Evolutionary conservation across 2,797 vertebrate genomes (phyloP).

Genomic region (Manis pentadactyla): DNA sequence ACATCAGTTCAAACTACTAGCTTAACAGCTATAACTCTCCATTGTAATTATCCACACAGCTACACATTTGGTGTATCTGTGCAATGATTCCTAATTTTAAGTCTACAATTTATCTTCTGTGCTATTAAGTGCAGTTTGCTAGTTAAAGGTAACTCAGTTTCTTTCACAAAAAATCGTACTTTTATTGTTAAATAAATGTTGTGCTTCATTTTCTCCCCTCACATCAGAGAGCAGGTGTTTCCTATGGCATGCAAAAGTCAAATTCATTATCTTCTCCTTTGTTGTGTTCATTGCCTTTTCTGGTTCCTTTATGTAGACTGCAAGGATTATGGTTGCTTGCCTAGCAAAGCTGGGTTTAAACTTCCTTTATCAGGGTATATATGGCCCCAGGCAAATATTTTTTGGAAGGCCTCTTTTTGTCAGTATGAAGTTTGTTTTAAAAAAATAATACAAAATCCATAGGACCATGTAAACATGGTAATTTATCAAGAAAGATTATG

Average conservation of each 20-base stretch:
- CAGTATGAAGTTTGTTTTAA: neutral
- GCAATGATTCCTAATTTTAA: slow-evolving; percentile 9
- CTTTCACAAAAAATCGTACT: neutral
- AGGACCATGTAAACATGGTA: neutral
- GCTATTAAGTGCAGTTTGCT: slow-evolving; percentile 51
- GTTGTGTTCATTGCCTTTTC: neutral
- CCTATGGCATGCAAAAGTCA: neutral
- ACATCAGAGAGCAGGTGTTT: neutral
- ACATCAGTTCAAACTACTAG: neutral
- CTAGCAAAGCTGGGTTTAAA: neutral
- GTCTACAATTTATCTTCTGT: slow-evolving; percentile 49
- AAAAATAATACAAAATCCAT: neutral
- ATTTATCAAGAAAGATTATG: slow-evolving; percentile 4
- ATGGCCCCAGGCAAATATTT: neutral
- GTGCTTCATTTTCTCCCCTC: slow-evolving; percentile 24
- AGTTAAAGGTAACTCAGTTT: slow-evolving; percentile 44
- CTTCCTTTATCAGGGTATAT: neutral
- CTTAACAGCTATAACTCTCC: neutral
- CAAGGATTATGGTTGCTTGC: neutral
- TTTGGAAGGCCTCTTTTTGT: neutral
- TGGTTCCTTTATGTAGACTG: neutral
- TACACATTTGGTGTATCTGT: neutral
- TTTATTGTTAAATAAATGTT: slow-evolving; percentile 65
- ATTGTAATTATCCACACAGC: slow-evolving; percentile 23
- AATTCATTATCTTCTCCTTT: neutral